Base-by-base conservation (phyloP, 2,888 invertebrate genomes). In the Dolichopus griseipennis region DNA sequence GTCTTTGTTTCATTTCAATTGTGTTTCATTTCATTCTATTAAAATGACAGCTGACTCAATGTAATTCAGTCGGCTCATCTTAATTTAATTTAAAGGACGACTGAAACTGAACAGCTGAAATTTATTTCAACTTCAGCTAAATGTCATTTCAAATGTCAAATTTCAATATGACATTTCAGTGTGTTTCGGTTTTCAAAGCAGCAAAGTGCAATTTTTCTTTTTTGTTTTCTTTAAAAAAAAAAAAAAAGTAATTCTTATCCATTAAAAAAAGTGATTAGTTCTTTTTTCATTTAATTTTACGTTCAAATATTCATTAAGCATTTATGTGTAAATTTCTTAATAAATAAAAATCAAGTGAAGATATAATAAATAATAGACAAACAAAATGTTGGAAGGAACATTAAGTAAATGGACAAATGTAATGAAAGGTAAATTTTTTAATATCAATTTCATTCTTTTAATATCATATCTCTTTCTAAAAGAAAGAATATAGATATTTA, bases 321-420 rank as follows among this genome's bases (percentile, higher is more conserved):
- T 52, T 15, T 52, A 52, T 52, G 52, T 52, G 15, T 18, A 18
- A 18, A 18, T 52, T n/a, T 52, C 18, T 18, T 52, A 52, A 12
- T 52, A 52, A 52, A 52, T 52, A 52, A 15, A 37, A 52, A 6
- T 52, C 52, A 52, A 52, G 6, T 52, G 15, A 52, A 18, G 2
- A 52, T 52, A 18, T 18, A 52, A 4, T 27, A 4, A 15, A 52
- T 15, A 7, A 52, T 52, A 52, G n/a, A n/a, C 6, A 27, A 27
- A 27, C 18, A 52, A 18, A 52, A 52, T 52, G 52, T 52, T 81
- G 70, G 81, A 81, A 72, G 81, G 81, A 65, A 80, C 81, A 1
- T 75, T 81, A 34, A 81, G 79, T 75, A 82, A 82, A 75, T 82
- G 82, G 82, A 81, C 81, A 37, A 82, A 82, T 69, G 81, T 82